Percentiles rank a stretch among this genome's conserved stretches.
Evolutionary conservation across 2,888 invertebrate genomes (phyloP).

Genomic region (Lucinisca nassula): DNA sequence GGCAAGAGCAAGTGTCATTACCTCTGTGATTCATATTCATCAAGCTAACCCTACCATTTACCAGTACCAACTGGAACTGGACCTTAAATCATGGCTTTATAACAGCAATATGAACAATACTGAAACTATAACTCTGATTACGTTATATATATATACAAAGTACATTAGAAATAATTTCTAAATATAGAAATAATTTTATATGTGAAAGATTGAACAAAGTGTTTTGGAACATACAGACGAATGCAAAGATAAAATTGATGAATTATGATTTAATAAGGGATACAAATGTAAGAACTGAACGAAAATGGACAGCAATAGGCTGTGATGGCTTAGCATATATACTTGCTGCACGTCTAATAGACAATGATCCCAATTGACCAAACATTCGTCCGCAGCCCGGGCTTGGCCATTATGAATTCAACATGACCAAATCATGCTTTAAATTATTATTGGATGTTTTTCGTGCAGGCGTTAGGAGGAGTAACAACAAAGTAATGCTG

Average conservation of each 20-base stretch:
- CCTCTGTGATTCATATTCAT: neutral
- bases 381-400: neutral
- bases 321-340: slow-evolving; percentile 23
- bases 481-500: neutral
- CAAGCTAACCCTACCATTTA: neutral
- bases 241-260: neutral
- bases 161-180: neutral
- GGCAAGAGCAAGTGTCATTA: neutral
- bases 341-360: neutral
- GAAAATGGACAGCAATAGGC: slow-evolving; percentile 4
- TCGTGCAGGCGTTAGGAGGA: neutral
- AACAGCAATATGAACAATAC: neutral
- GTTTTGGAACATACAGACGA: neutral
- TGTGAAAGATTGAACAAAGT: neutral
- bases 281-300: neutral
- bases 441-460: slow-evolving; percentile 19
- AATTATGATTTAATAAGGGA: neutral
- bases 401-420: slow-evolving; percentile 28
- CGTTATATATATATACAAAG: neutral
- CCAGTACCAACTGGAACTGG: neutral
- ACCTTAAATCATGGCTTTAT: slow-evolving; percentile 8
- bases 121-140: neutral
- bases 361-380: neutral
- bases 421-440: slow-evolving; percentile 8
- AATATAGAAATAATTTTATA: neutral